Base-by-base conservation (phyloP, 2,113 vertebrate species). In the Phaethon lepturus region DNA sequence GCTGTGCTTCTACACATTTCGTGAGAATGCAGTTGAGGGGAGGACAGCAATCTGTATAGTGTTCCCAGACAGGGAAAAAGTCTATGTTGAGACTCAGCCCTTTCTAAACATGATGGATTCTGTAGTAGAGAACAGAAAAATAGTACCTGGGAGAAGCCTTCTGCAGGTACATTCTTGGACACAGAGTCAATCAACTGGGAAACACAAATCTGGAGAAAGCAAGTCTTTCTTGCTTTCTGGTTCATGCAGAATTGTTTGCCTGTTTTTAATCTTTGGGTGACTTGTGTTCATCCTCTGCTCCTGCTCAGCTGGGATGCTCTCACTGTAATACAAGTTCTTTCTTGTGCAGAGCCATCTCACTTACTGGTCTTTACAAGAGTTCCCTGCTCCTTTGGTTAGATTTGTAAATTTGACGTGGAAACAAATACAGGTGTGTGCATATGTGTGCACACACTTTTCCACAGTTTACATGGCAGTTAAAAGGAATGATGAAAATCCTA, bases 401-500 rank as follows among this genome's bases (percentile, higher is more conserved):
- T 66, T 69, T 67, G 23, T 71, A 47, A 66, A 86, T 59, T 59
- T 73, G 56, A 76, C 17, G 1, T 40, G 68, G 63, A 79, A 82
- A 76, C 49, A 68, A 76, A 86, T 42, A 68, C 16, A 22, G 3
- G 1, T 44, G 33, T 47, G 42, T 88, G 55, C 1, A 0, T 86
- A 9, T 55, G 20, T 63, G 25, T 52, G 86, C 35, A 23, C 23
- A 25, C 17, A 10, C 24, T 95, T 63, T 82, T 83, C 40, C 56
- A 66, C 22, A 64, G 52, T 53, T 92, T 75, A 73, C 40, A 22
- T 14, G 17, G 44, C 56, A 78, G 38, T 81, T 86, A 60, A 88
- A 94, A 95, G 58, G 52, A 86, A 85, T 92, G 84, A 87, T 45
- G 58, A 91, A 93, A 94, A 94, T 85, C 68, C 69, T 73, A 28